Evolutionary conservation across 1,140 invertebrate species (phyloP), one percentile per base, ranked within the genome.

Genomic region (Melipona quadrifasciata): DNA sequence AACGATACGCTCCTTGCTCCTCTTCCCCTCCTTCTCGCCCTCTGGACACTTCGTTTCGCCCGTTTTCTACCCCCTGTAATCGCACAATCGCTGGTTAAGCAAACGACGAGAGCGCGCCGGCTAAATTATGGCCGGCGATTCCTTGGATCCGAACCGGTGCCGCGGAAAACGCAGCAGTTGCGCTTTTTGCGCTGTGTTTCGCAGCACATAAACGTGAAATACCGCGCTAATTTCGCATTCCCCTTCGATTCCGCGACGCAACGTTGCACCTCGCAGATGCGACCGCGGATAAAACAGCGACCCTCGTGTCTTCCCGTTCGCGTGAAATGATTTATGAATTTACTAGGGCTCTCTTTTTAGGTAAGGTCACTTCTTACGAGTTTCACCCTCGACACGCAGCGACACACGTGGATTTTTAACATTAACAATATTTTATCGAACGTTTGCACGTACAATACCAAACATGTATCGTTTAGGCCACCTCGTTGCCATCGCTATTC

Each of bases 71-170:
- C 24, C n/a, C 11, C 19, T 34, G 80, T 75, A 47, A 67, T 77
- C 31, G 80, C 24, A 57, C 73, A 65, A 82, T 82, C 53, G 64
- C 80, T 82, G 80, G 51, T 82, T 77, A 82, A 77, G 80, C 80
- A 82, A 82, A 77, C 31, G 61, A 6, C 31, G 27, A 27, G 12
- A 57, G 51, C 19, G 24, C 51, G 39, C 21, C 34, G 2, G 19
- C 16, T 68, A 39, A 82, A 82, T 82, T 68, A 77, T 82, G 27
- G n/a, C 73, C 31, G 53, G 19, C 61, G 51, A 57, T 19, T 77
- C 53, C 24, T 77, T 64, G 74, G 77, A 82, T 77, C 53, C 34
- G 31, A 77, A 57, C 51, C 31, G 1, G n/a, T 47, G 24, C 4
- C 51, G 16, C 61, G 73, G 53, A 75, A 76, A 81, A 74, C 80